Conservation (phyloP, 2,113 vertebrate genomes). For the Cavia porcellus region DNA sequence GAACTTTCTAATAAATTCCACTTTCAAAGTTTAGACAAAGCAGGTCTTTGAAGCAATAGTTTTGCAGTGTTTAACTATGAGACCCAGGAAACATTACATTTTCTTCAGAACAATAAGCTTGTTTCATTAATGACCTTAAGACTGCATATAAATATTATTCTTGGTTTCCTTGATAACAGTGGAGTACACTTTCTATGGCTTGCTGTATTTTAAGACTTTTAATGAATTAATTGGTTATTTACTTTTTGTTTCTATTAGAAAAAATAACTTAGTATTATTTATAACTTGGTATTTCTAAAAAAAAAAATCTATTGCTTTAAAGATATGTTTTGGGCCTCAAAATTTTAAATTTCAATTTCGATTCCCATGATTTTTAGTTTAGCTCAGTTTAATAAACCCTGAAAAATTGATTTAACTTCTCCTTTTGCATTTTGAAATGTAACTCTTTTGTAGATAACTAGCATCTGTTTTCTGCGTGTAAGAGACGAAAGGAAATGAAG, state of each 20-base stretch:
- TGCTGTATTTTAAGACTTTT: conserved; percentile 45
- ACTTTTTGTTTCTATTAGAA: neutral
- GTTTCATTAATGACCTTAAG: neutral
- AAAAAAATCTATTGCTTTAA: neutral
- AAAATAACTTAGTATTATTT: neutral
- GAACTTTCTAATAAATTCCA: conserved; percentile 49
- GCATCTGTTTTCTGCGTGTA: neutral
- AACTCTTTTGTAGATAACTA: neutral
- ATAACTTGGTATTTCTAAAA: neutral
- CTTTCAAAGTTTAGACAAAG: conserved; percentile 57
- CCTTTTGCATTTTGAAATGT: neutral
- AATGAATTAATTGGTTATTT: neutral
- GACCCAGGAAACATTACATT: neutral
- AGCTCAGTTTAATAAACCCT: neutral
- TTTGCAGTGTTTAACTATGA: conserved; percentile 37
- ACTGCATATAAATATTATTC: conserved; percentile 19
- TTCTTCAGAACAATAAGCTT: conserved; percentile 30
- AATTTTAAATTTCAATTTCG: neutral
- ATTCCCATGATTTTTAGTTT: neutral
- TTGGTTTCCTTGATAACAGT: conserved; percentile 30
- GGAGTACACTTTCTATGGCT: neutral
- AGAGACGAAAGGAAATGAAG: neutral
- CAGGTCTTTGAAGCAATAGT: conserved; percentile 35
- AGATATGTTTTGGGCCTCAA: neutral
- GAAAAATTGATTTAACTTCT: neutral